Evolutionary conservation across 2,113 vertebrate species (phyloP).

Genomic region (Dicentrarchus labrax): DNA sequence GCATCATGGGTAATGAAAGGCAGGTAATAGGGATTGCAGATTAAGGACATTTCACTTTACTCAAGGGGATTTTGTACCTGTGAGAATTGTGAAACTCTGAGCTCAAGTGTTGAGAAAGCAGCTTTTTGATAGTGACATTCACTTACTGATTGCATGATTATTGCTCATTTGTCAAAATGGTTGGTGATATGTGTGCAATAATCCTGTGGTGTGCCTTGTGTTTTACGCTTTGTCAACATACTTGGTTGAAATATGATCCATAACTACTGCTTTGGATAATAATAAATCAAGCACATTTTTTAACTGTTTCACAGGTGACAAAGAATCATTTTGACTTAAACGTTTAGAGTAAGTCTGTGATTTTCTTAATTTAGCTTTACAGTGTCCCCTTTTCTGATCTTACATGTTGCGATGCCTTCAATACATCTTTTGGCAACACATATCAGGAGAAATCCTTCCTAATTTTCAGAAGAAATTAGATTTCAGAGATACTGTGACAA

Average conservation of each 20-base stretch:
- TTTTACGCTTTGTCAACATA: not conserved
- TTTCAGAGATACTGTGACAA: slow-evolving; percentile 46
- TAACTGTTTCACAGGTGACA: not conserved
- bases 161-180: slow-evolving; percentile 25
- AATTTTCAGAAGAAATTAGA: slow-evolving; percentile 28
- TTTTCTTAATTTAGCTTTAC: not conserved
- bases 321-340: not conserved
- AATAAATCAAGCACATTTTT: not conserved
- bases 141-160: slow-evolving; percentile 20
- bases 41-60: slow-evolving; percentile 61
- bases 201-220: not conserved
- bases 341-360: not conserved
- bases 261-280: not conserved
- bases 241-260: not conserved
- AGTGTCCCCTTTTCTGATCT: not conserved
- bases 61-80: slow-evolving; percentile 42
- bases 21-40: slow-evolving; percentile 63
- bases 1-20: slow-evolving; percentile 73
- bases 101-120: slow-evolving; percentile 1
- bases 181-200: not conserved
- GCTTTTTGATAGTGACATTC: slow-evolving; percentile 10
- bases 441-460: not conserved
- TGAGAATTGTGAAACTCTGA: slow-evolving; percentile 15
- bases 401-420: not conserved
- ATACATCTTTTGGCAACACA: not conserved